Evolutionary conservation across 2,113 vertebrate species (phyloP), one percentile per base, ranked within the genome.

Genomic region (Odontesthes bonariensis): DNA sequence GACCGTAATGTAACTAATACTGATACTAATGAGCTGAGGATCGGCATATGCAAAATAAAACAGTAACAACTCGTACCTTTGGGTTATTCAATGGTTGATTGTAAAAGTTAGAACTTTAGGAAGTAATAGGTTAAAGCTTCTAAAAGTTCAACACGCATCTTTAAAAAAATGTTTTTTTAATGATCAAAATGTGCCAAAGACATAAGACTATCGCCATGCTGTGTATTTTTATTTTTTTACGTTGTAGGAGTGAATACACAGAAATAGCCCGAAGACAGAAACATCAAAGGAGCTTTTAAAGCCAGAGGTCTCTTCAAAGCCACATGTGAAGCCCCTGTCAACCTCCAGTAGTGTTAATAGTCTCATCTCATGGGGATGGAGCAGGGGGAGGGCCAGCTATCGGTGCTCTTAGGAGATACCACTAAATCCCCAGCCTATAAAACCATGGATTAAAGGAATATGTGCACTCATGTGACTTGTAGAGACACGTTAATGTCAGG

Each of bases 301-400:
- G 62, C 46, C 9, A 3, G 17, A 81, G 67, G 77, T 57, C 42
- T 69, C 47, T 82, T 69, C 63, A 86, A 77, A 88, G 79, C 64
- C 69, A 88, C 23, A 81, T 81, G 75, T 75, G 54, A 80, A 38
- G 52, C 71, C 63, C 58, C 73, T 65, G 57, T 80, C 77, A 78
- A 84, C 84, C 77, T 52, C 49, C 69, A 74, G 62, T 27, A 58
- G 78, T 69, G 78, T 70, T 87, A 79, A 86, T 77, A 60, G 52
- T 52, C 55, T 10, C 32, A 20, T 87, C 77, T 77, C 64, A 59
- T 52, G 57, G 33, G 67, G 40, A 51, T 3, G n/a, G 12, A 57
- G 55, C 5, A 14, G 13, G 47, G 54, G 81, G 44, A 9, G 73
- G 62, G 23, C 31, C 2, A 46, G 70, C 31, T 33, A 75, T 61